These are phyloP conservation scores for Colletes collaris DNA, from an alignment of 2,888 invertebrate genomes.

Conservation along the genomic window DNA sequence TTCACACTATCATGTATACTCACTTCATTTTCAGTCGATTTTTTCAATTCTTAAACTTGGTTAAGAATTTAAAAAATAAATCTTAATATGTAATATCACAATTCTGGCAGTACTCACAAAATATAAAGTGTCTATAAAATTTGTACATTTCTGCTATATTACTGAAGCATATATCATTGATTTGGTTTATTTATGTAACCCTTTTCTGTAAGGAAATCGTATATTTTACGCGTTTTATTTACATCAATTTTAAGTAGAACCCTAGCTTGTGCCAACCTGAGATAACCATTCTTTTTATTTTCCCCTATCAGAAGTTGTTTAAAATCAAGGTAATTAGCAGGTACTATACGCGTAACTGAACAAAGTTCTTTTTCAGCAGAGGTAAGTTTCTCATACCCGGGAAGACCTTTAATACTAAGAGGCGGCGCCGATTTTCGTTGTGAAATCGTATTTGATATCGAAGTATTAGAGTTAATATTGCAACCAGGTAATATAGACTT, in stretches of 20 bases:
- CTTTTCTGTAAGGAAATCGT: slow-evolving; percentile 89
- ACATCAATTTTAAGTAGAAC: slow-evolving; percentile 95
- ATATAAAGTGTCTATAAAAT: slow-evolving; percentile 14
- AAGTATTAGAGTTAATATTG: slow-evolving; percentile 48
- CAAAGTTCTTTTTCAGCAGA: slow-evolving; percentile 90
- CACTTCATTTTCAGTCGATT: slow-evolving; percentile 28
- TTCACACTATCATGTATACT: slow-evolving; percentile 14
- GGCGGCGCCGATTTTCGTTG: slow-evolving; percentile 83
- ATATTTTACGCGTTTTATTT: slow-evolving; percentile 94
- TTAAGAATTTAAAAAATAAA: slow-evolving; percentile 10
- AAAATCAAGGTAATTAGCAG: slow-evolving; percentile 91
- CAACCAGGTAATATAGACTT: slow-evolving; percentile 68
- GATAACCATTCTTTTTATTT: slow-evolving; percentile 89
- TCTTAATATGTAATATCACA: slow-evolving; percentile 54
- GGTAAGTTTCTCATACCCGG: slow-evolving; percentile 90
- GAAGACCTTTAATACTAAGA: slow-evolving; percentile 89
- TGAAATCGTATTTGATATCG: slow-evolving; percentile 62
- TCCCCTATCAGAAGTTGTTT: slow-evolving; percentile 90
- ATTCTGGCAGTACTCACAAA: slow-evolving; percentile 4
- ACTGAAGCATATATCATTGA: slow-evolving; percentile 34
- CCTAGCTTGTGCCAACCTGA: slow-evolving; percentile 92
- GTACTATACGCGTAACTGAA: slow-evolving; percentile 89
- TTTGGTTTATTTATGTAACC: slow-evolving; percentile 88
- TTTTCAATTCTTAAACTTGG: slow-evolving; percentile 8
- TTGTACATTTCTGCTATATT: slow-evolving; percentile 8